Percentiles rank a stretch among this genome's conserved stretches.
These are phyloP conservation scores for Drosophila sturtevanti DNA, from an alignment of 1,140 invertebrate species.

Conservation along the genomic window DNA sequence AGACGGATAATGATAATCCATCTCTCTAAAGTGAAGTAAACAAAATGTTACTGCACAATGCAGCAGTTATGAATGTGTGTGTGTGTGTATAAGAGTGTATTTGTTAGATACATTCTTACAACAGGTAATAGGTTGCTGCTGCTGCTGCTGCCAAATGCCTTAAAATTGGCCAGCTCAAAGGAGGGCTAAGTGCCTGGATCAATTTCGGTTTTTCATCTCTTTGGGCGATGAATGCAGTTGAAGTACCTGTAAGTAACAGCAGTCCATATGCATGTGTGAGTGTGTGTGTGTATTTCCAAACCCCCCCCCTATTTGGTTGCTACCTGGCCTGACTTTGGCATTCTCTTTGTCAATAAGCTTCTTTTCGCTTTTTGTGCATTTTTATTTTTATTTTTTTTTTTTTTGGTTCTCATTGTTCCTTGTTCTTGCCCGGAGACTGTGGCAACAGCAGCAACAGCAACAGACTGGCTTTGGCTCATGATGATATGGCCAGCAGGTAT, in stretches of 20 bases:
- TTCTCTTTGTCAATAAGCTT: constrained; percentile 63
- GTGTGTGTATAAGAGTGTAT: constrained; percentile 22
- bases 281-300: background rate
- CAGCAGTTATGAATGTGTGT: constrained; percentile 5
- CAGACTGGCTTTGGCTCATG: constrained; percentile 11
- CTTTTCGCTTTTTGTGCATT: constrained; percentile 53
- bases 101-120: constrained; percentile 69
- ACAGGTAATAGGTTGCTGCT: constrained; percentile 61
- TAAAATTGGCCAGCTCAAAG: constrained; percentile 57
- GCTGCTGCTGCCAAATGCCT: constrained; percentile 38
- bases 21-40: background rate
- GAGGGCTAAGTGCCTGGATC: constrained; percentile 45
- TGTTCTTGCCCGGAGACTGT: background rate
- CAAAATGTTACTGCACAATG: background rate
- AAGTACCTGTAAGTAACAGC: constrained; percentile 40
- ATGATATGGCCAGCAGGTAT: constrained; percentile 55
- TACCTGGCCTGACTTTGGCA: background rate
- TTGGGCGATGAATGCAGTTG: constrained; percentile 35
- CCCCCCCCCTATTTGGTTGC: background rate
- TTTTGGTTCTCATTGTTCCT: constrained; percentile 32
- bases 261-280: background rate
- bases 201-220: constrained; percentile 57
- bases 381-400: constrained; percentile 64
- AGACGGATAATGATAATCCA: background rate
- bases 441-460: background rate